Evolutionary conservation across 2,888 invertebrate genomes (phyloP).

Genomic region (Erebia palarica): DNA sequence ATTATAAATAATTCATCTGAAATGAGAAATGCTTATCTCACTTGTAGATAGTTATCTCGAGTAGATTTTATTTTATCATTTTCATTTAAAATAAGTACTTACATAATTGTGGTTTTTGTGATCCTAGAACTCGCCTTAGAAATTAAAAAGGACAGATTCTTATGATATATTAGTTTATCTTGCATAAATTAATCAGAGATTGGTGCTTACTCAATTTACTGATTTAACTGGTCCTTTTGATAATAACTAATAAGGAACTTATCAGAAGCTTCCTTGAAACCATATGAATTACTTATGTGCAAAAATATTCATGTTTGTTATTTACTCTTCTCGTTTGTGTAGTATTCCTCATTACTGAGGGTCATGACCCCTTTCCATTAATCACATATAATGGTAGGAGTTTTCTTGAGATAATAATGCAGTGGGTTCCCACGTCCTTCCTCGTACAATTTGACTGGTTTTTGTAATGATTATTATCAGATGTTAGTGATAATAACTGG

Average conservation of each 20-base stretch:
- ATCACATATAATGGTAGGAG: no score
- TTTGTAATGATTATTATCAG: no score
- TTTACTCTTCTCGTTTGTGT: no score
- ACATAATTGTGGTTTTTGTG: not conserved
- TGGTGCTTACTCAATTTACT: not conserved
- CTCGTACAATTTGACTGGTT: no score
- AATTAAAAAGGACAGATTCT: not conserved
- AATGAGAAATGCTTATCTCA: not conserved
- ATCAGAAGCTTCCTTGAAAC: not conserved
- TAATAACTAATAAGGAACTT: not conserved
- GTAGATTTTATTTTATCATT: not conserved
- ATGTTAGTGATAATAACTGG: no score
- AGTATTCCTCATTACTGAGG: no score
- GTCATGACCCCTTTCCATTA: no score
- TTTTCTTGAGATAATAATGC: no score
- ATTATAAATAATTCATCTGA: not conserved
- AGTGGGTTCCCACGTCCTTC: no score
- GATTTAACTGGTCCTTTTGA: no score
- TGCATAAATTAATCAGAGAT: not conserved
- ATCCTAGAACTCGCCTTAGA: not conserved
- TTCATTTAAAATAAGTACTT: not conserved
- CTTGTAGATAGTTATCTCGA: not conserved
- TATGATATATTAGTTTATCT: not conserved
- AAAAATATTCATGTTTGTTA: not conserved
- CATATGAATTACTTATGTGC: not conserved